phyloP scores from a whole-genome alignment of 2,797 vertebrate species.

The Perodicticus potto region DNA sequence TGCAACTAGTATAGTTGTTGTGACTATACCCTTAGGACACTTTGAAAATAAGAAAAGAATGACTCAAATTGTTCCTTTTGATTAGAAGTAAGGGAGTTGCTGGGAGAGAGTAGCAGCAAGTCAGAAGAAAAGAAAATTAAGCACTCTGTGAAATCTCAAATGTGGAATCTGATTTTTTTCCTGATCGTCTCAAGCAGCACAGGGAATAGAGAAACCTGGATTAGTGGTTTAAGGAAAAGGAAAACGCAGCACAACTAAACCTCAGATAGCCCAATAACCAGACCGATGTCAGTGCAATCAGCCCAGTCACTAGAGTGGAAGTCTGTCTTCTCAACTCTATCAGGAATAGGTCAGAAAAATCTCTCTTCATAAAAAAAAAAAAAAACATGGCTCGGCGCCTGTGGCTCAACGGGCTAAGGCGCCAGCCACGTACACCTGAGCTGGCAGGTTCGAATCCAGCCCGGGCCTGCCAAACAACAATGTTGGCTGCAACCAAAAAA shows the following conservation, averaged over 20 bases:
- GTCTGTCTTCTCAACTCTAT: background rate
- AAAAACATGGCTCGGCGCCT: too few species aligned
- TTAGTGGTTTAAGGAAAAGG: constrained; percentile 55
- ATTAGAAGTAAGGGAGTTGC: constrained; percentile 40
- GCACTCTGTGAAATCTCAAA: constrained; percentile 62
- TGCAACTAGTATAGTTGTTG: constrained; percentile 73
- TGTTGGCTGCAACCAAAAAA: too few species aligned
- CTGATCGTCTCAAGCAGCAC: background rate
- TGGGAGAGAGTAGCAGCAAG: background rate
- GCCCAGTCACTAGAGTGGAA: background rate
- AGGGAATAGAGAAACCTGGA: background rate
- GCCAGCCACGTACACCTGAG: too few species aligned
- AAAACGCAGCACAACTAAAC: background rate
- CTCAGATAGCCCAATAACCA: background rate
- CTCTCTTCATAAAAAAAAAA: background rate
- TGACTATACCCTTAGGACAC: constrained; percentile 42
- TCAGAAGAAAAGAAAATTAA: constrained; percentile 11
- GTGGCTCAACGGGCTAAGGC: too few species aligned
- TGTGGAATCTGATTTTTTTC: constrained; percentile 8
- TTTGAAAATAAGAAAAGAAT: constrained; percentile 77
- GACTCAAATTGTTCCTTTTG: constrained; percentile 62
- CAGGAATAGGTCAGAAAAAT: background rate
- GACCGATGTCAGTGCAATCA: background rate
- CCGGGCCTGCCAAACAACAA: too few species aligned
- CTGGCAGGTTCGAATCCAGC: too few species aligned